Percentiles rank a stretch among this genome's conserved stretches.
Evolutionary conservation across 2,797 vertebrate species (phyloP).

Genomic region (Crypturellus tataupa): DNA sequence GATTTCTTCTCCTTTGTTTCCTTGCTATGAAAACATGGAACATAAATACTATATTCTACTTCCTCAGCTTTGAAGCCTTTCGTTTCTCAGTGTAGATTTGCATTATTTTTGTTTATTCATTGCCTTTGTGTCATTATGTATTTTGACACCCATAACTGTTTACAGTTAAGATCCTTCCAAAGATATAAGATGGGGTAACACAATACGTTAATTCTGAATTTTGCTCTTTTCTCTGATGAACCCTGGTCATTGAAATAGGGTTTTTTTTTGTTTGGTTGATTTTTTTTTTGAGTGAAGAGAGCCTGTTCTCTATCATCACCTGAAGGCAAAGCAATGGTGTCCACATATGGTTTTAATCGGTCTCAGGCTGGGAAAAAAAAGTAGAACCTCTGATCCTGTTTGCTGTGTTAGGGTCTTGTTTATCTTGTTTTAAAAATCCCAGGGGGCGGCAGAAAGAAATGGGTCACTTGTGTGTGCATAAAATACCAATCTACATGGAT

Average conservation of each 20-base stretch:
- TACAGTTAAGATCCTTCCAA: neutral
- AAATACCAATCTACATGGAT: neutral
- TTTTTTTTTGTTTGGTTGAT: neutral
- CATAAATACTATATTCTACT: neutral
- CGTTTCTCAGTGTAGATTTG: neutral
- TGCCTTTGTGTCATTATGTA: neutral
- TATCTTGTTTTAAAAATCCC: neutral
- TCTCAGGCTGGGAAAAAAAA: neutral
- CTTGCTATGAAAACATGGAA: neutral
- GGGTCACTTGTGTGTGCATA: neutral
- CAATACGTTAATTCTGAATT: conserved; percentile 3
- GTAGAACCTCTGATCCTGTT: neutral
- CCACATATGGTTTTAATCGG: conserved; percentile 18
- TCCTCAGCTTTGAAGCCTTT: neutral
- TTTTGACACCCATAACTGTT: neutral
- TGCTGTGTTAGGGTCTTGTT: neutral
- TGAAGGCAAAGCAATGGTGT: neutral
- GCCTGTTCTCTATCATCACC: neutral
- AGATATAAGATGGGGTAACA: neutral
- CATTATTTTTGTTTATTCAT: neutral
- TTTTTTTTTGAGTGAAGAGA: conserved; percentile 7
- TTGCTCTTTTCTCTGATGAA: neutral
- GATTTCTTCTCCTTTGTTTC: no score
- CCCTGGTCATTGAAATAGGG: neutral
- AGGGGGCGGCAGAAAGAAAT: neutral